Conservation (phyloP, 2,797 vertebrate species). For the Sebastes oblongus region DNA sequence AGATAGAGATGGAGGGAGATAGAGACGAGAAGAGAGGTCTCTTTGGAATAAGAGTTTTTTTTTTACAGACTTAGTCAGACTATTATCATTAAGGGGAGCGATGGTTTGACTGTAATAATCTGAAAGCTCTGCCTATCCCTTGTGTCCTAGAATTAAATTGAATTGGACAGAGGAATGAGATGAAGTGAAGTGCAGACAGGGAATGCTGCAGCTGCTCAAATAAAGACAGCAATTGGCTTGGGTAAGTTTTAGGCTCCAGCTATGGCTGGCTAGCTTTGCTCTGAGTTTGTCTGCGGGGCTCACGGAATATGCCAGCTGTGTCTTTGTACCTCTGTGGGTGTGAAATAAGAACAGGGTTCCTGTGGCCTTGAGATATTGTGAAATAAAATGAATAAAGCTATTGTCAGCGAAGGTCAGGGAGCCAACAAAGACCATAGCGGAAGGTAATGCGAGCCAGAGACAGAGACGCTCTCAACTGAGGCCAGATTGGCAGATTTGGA, state of each 20-base stretch:
- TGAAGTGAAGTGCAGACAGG: conserved; percentile 1
- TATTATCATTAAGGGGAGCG: conserved; percentile 9
- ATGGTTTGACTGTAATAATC: conserved; percentile 25
- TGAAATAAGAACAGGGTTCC: not conserved
- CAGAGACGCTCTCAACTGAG: conserved; percentile 22
- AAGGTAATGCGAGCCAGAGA: conserved; percentile 22
- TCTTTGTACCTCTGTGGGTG: not conserved
- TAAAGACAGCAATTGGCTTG: conserved; percentile 4
- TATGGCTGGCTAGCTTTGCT: not conserved
- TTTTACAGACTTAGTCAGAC: conserved; percentile 6
- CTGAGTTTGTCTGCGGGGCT: conserved; percentile 2
- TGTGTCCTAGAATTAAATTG: conserved; percentile 32
- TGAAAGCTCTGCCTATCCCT: conserved; percentile 27
- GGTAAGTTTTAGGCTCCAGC: conserved; percentile 1
- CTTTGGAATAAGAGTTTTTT: not conserved
- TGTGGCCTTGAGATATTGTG: conserved; percentile 11
- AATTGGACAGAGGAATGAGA: conserved; percentile 18
- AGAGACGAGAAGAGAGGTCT: not conserved
- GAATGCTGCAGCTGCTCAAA: conserved; percentile 6
- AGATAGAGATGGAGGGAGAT: not conserved
- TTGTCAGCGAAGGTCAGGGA: conserved; percentile 31
- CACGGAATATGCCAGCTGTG: not conserved
- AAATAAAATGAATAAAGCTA: conserved; percentile 36
- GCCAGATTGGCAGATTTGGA: conserved; percentile 48
- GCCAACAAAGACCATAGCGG: conserved; percentile 3